Evolutionary conservation across 2,888 invertebrate genomes (phyloP), one percentile per base, ranked within the genome.

Genomic region (Heliconius hortense): DNA sequence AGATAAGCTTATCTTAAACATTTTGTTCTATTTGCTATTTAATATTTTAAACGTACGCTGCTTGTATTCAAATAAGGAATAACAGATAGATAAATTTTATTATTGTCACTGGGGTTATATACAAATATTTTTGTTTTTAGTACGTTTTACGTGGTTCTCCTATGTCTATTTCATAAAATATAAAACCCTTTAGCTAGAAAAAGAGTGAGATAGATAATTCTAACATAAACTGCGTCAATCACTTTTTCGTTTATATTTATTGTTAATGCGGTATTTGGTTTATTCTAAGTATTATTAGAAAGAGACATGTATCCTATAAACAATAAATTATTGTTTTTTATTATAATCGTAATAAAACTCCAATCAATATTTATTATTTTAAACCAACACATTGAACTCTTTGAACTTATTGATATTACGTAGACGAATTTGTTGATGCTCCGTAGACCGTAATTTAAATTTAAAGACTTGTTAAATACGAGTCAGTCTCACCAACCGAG

Each of bases 1-100:
- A 72, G 69, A 73, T 75, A 63, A 75, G 59, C 70, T 43, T 69
- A 76, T 48, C 68, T 69, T 53, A 56, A 69, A 64, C 64, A 68
- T 35, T 75, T 71, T 63, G 70, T 43, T 67, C 63, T 39, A 28
- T 74, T 63, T 70, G 28, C 56, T 31, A 64, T 64, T 21, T 74
- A 35, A 35, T 35, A 35, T 69, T 68, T 69, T 31, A 66, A 66
- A 66, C 39, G 66, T 43, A 66, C 43, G 66, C 39, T 24, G 66
- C 66, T 66, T 66, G 66, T 66, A 56, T 69, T 56, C 53, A 13
- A 56, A 56, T 28, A 53, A 53, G 28, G 13, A 28, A 28, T n/a
- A 26, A 21, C 11, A 10, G 18, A 53, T 48, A 28, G 26, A 67
- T 48, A 68, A 56, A 31, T 8, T 26, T 18, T n/a, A 4, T 31